These are phyloP conservation scores for Heteromyza rotundicornis DNA, from an alignment of 2,888 invertebrate species.

Conservation along the genomic window DNA sequence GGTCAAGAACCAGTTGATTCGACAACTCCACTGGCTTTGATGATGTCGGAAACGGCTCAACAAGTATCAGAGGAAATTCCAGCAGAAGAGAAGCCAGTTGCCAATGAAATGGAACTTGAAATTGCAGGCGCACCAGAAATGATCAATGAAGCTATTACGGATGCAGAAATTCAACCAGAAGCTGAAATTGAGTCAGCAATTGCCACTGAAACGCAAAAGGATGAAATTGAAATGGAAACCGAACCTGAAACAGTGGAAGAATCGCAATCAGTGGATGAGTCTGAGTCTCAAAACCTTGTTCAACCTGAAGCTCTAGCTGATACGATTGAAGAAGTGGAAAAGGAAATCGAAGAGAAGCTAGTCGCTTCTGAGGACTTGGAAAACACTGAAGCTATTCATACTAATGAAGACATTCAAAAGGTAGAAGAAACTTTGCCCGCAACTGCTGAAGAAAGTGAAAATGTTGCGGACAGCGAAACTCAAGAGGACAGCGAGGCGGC, in stretches of 20 bases:
- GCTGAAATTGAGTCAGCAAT: background rate
- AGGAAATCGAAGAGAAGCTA: background rate
- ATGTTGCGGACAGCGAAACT: conserved; percentile 4
- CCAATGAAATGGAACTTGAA: background rate
- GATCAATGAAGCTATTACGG: background rate
- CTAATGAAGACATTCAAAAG: conserved; percentile 16
- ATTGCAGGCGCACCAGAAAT: background rate
- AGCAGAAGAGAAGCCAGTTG: background rate
- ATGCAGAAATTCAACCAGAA: background rate
- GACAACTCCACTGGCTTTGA: background rate
- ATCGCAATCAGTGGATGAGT: no score
- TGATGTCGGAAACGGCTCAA: background rate
- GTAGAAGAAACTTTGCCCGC: background rate
- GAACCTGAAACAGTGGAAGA: conserved; percentile 11
- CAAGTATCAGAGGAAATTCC: background rate
- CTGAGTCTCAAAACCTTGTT: no score
- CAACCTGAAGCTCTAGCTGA: conserved; percentile 28
- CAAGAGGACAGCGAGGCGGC: background rate
- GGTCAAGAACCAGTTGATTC: background rate
- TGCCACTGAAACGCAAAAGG: background rate
- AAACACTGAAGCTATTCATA: conserved; percentile 4
- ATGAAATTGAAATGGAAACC: conserved; percentile 1
- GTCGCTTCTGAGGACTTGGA: background rate
- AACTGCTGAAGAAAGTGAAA: background rate
- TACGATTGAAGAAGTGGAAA: conserved; percentile 26